phyloP scores from a whole-genome alignment of 1,140 invertebrate species.

The Idris sp. region DNA sequence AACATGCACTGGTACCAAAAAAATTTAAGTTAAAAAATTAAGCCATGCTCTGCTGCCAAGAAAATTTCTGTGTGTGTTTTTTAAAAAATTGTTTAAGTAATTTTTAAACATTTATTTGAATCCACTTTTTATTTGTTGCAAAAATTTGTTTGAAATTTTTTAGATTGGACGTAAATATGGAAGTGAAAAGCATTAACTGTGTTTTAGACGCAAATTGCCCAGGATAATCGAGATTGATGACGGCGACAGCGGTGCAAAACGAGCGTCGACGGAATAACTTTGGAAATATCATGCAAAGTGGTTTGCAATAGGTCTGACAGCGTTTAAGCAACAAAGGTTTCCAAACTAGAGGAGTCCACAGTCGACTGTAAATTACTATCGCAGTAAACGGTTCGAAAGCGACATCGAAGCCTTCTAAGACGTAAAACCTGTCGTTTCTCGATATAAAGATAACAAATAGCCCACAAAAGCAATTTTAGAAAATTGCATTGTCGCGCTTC shows the following conservation, averaged over 20 bases:
- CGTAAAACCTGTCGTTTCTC: constrained; percentile 21
- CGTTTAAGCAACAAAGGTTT: constrained; percentile 54
- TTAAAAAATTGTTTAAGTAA: too few species aligned
- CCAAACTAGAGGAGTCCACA: constrained; percentile 22
- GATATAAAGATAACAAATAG: constrained; percentile 46
- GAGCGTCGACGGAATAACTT: constrained; percentile 24
- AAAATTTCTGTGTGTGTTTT: too few species aligned
- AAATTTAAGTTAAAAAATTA: too few species aligned
- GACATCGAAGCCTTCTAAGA: constrained; percentile 35
- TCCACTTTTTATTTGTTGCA: too few species aligned
- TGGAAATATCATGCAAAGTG: constrained; percentile 48
- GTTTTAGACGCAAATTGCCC: constrained; percentile 21
- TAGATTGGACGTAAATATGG: constrained; percentile 14
- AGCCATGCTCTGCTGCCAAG: too few species aligned
- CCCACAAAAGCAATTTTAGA: constrained; percentile 31
- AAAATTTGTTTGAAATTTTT: too few species aligned
- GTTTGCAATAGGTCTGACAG: constrained; percentile 25
- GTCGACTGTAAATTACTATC: constrained; percentile 36
- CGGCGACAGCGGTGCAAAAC: constrained; percentile 24
- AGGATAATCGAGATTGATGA: constrained; percentile 39
- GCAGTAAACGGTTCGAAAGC: constrained; percentile 34
- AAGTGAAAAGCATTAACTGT: constrained; percentile 13
- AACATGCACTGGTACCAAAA: too few species aligned
- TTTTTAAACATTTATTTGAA: too few species aligned
- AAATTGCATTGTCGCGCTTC: constrained; percentile 35